Percentiles rank a stretch among this genome's conserved stretches.
Evolutionary conservation across 2,113 vertebrate species (phyloP).

Genomic region (Embiotoca jacksoni): DNA sequence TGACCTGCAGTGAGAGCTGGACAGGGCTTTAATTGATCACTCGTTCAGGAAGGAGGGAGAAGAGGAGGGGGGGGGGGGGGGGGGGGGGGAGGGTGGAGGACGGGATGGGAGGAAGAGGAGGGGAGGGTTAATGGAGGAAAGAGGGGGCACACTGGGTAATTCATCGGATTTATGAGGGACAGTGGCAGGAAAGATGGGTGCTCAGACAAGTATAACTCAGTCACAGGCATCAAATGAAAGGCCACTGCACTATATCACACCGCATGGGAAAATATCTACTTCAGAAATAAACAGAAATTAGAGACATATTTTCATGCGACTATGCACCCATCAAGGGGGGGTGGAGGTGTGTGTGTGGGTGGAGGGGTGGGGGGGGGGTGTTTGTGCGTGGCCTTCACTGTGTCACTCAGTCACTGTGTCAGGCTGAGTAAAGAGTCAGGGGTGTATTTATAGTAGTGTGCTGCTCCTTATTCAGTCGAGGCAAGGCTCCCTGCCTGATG

Average conservation of each 20-base stretch:
- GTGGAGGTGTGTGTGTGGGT: neutral
- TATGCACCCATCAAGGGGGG: constrained; percentile 13
- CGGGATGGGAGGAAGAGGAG: constrained; percentile 2
- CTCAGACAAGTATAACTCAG: constrained; percentile 74
- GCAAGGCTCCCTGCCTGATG: constrained; percentile 58
- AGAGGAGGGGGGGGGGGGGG: constrained; percentile 10
- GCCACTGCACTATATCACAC: constrained; percentile 65
- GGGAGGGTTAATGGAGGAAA: constrained; percentile 73
- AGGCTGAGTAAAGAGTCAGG: constrained; percentile 47
- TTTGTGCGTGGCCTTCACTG: constrained; percentile 39
- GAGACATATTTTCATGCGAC: constrained; percentile 26
- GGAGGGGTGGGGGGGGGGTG: neutral
- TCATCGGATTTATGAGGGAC: constrained; percentile 80
- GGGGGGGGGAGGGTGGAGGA: constrained; percentile 29
- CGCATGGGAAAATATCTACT: constrained; percentile 44
- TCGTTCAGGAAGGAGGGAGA: constrained; percentile 68
- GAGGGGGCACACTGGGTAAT: constrained; percentile 70
- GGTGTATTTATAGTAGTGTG: constrained; percentile 65
- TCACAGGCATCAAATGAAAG: constrained; percentile 68
- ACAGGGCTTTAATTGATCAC: constrained; percentile 84
- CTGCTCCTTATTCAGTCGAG: constrained; percentile 47
- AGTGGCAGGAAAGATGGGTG: constrained; percentile 61
- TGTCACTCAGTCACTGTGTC: constrained; percentile 72
- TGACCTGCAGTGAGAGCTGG: constrained; percentile 68
- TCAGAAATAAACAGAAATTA: constrained; percentile 63